Evolutionary conservation across 2,888 invertebrate genomes (phyloP), one percentile per base, ranked within the genome.

Genomic region (Synergus itoensis): DNA sequence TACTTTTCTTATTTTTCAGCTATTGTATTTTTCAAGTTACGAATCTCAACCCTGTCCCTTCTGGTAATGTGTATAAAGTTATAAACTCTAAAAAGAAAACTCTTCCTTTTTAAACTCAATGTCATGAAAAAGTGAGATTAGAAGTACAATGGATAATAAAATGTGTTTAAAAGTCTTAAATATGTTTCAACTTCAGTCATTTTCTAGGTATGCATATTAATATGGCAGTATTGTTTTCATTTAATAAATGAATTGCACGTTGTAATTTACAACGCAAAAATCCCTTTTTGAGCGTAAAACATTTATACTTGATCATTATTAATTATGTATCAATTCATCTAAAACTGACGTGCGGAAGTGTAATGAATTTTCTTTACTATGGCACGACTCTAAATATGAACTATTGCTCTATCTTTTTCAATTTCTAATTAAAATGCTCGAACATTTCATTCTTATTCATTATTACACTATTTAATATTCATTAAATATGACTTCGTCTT

Each of bases 311-410:
- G 40, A 53, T 36, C 53, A 48, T 36, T 53, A 36, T 45, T 45
- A 69, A 45, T 21, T 14, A 40, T n/a, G 18, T 43, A 67, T 41
- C 7, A 12, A 43, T 11, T 88, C 86, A 86, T 87, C 83, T 83
- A 85, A 82, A 87, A 86, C 79, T 83, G 85, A 86, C 81, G 81
- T 84, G 45, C 81, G 80, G 81, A 80, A 82, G 78, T 83, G 63
- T 65, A 77, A 82, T 76, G 82, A 84, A 86, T 87, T 79, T 85
- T 89, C 83, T 82, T 86, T 86, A 84, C 85, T 87, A 89, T 89
- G 89, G 89, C 89, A 89, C 89, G 86, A 76, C 80, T 85, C 77
- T 82, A 84, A 86, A 86, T 83, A 86, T 79, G 83, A 86, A 86
- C 80, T 80, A 53, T 21, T 82, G 83, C 48, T 84, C 83, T 84